Evolutionary conservation across 1,140 invertebrate species (phyloP).

Genomic region (Trichonephila clavipes): DNA sequence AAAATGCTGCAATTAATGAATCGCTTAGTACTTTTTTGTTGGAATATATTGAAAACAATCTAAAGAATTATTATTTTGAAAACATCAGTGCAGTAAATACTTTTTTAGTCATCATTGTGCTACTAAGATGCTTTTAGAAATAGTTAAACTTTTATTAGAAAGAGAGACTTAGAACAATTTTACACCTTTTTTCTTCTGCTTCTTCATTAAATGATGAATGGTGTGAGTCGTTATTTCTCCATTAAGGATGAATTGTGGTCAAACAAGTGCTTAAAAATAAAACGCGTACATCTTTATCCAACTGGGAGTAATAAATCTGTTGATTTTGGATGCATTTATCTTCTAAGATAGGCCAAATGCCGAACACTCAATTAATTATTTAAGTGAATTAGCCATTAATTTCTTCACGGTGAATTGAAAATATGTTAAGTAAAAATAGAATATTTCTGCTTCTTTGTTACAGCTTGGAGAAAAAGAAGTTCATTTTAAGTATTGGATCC

Average conservation of each 20-base stretch:
- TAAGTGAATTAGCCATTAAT: background rate
- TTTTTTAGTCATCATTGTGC: no score
- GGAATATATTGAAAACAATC: no score
- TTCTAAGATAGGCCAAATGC: background rate
- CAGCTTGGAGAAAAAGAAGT: no score
- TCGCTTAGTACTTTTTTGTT: no score
- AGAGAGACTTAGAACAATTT: background rate
- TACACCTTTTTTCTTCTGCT: background rate
- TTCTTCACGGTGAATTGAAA: background rate
- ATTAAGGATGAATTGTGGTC: slow-evolving; percentile 22
- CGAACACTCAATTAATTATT: background rate
- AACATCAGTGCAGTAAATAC: no score
- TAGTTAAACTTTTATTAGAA: background rate
- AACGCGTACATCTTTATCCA: background rate
- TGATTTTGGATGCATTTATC: background rate
- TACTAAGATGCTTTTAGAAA: no score
- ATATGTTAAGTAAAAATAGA: no score
- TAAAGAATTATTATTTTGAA: no score
- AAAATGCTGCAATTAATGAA: no score
- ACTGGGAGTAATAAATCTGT: background rate
- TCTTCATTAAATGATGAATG: background rate
- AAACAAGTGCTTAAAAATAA: background rate
- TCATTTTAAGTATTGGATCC: no score
- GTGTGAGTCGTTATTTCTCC: background rate
- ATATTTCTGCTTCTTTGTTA: no score